Conservation (phyloP, 2,888 invertebrate species). For the Drosophila macrospina region DNA sequence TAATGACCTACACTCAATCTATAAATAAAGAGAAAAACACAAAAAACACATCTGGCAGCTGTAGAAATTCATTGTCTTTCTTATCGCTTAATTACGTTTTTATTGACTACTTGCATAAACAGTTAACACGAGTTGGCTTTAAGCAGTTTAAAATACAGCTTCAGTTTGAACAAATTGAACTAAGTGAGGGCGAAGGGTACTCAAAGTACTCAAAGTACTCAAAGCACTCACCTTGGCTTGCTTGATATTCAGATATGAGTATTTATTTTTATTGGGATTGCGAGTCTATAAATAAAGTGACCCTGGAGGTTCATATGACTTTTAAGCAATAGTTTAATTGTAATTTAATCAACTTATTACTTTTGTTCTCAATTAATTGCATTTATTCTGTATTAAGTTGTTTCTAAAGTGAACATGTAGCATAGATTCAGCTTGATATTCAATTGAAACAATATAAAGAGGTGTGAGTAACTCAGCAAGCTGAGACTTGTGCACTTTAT, state of each 20-base stretch:
- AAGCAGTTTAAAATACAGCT: constrained; percentile 18
- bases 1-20: constrained; percentile 1
- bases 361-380: too few relatives aligned
- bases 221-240: not conserved
- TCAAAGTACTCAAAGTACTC: not conserved
- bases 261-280: not conserved
- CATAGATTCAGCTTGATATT: too few relatives aligned
- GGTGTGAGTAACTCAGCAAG: too few relatives aligned
- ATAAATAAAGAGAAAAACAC: constrained; percentile 2
- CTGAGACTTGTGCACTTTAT: too few relatives aligned
- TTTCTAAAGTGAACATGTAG: too few relatives aligned
- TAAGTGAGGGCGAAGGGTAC: not conserved
- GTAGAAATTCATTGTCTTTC: constrained; percentile 5
- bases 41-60: constrained; percentile 24
- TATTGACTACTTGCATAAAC: constrained; percentile 29
- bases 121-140: constrained; percentile 34
- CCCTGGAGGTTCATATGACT: not conserved
- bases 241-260: constrained; percentile 1
- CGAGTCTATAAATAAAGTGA: not conserved
- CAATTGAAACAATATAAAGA: too few relatives aligned
- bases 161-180: constrained; percentile 10
- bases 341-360: too few relatives aligned
- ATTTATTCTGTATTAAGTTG: too few relatives aligned
- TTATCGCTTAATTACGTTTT: constrained; percentile 2
- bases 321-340: not conserved